Conservation (phyloP, 2,797 vertebrate genomes). For the Amniataba percoides region DNA sequence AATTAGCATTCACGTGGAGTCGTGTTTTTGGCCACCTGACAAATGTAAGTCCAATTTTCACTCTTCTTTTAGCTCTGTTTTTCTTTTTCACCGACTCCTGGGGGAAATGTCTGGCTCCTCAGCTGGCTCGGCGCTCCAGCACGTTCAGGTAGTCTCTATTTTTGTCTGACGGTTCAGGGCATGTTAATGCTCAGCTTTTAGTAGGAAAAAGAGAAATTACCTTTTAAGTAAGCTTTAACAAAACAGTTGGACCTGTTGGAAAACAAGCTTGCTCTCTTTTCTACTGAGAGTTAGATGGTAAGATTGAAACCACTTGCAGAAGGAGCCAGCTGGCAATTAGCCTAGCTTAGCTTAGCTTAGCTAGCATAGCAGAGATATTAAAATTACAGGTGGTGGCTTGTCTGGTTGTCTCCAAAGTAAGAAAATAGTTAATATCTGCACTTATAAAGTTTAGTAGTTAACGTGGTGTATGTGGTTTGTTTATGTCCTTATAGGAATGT, state of each 20-base stretch:
- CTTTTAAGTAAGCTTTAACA: no score
- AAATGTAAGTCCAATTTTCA: conserved; percentile 19
- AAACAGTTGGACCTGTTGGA: no score
- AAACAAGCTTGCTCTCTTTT: no score
- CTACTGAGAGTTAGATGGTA: no score
- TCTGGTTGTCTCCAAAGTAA: neutral
- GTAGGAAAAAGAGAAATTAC: no score
- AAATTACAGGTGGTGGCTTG: neutral
- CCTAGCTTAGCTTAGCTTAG: no score
- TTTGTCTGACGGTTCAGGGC: neutral
- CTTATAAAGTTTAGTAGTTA: neutral
- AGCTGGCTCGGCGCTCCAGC: conserved; percentile 6
- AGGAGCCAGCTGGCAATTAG: no score
- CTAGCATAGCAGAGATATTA: no score
- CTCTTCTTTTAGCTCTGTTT: conserved; percentile 1
- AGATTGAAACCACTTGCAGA: no score
- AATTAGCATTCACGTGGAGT: neutral
- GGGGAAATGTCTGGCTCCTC: neutral
- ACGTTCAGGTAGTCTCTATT: neutral
- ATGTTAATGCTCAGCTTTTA: no score
- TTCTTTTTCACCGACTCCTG: conserved; percentile 1
- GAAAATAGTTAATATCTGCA: no score
- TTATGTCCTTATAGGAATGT: neutral
- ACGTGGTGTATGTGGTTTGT: neutral
- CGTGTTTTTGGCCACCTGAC: neutral